A percentile compares a stretch with the other conserved stretches of the same genome.
These are phyloP conservation scores for Cyclina sinensis DNA, from an alignment of 1,140 invertebrate species.

Conservation along the genomic window DNA sequence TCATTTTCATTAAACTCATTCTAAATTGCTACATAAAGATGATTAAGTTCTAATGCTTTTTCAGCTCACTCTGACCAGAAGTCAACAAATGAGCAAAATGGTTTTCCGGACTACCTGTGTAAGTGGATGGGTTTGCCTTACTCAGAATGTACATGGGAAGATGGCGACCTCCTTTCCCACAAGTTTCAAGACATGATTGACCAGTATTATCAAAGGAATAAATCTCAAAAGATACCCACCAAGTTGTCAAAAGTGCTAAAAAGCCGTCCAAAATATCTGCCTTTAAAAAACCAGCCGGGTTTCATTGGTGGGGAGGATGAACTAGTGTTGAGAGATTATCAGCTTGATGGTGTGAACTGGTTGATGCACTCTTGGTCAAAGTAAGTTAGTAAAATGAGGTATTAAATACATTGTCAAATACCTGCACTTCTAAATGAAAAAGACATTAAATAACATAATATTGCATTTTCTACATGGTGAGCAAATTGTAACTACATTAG, in stretches of 20 bases:
- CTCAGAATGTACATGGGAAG: slow-evolving; percentile 88
- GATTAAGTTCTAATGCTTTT: too few relatives aligned
- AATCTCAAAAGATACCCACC: slow-evolving; percentile 95
- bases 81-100: slow-evolving; percentile 79
- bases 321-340: slow-evolving; percentile 87
- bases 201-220: slow-evolving; percentile 87
- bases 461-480: too few relatives aligned
- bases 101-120: slow-evolving; percentile 86
- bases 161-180: slow-evolving; percentile 85
- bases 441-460: too few relatives aligned
- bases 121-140: slow-evolving; percentile 88
- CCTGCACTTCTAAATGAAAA: too few relatives aligned
- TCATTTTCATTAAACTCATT: too few relatives aligned
- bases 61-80: slow-evolving; percentile 79
- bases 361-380: slow-evolving; percentile 87
- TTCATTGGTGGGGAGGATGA: slow-evolving; percentile 92
- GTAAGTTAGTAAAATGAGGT: slow-evolving; percentile 78
- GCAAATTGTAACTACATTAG: too few relatives aligned
- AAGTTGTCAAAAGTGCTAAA: slow-evolving; percentile 95
- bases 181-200: slow-evolving; percentile 85
- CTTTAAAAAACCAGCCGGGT: slow-evolving; percentile 95
- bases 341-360: slow-evolving; percentile 88
- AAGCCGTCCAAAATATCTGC: slow-evolving; percentile 96
- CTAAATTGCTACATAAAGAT: too few relatives aligned
- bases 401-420: too few relatives aligned